phyloP scores from a whole-genome alignment of 2,888 invertebrate species.

The Plagodis pulveraria region DNA sequence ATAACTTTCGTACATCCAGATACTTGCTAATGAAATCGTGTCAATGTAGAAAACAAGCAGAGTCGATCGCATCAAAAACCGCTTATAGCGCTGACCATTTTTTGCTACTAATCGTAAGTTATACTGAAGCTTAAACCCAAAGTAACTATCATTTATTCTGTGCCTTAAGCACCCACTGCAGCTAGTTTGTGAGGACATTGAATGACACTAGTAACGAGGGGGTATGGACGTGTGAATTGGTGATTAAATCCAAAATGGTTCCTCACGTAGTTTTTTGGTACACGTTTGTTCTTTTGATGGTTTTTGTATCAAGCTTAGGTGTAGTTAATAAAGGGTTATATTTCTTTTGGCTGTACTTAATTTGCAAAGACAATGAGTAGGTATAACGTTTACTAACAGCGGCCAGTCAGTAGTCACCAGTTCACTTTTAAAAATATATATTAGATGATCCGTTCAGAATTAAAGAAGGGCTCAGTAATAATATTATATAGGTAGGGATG shows the following conservation, averaged over 20 bases:
- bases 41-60: slow-evolving; percentile 62
- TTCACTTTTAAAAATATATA: no score
- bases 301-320: no score
- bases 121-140: slow-evolving; percentile 40
- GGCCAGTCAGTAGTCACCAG: no score
- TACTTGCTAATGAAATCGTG: slow-evolving; percentile 70
- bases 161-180: slow-evolving; percentile 41
- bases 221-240: slow-evolving; percentile 24
- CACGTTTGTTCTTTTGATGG: no score
- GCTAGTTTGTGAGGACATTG: slow-evolving; percentile 39
- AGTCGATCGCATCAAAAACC: slow-evolving; percentile 71
- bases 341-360: no score
- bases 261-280: slow-evolving; percentile 3
- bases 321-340: no score
- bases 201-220: slow-evolving; percentile 39
- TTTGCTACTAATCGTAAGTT: slow-evolving; percentile 71
- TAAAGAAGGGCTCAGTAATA: no score
- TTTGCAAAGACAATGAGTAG: no score
- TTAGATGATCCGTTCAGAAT: no score
- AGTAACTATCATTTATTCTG: slow-evolving; percentile 6
- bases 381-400: no score
- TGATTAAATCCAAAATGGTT: slow-evolving; percentile 26
- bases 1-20: slow-evolving; percentile 55
- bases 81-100: slow-evolving; percentile 63
- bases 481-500: no score